Conservation (phyloP, 2,888 invertebrate species). For the Drosophila limbata region DNA sequence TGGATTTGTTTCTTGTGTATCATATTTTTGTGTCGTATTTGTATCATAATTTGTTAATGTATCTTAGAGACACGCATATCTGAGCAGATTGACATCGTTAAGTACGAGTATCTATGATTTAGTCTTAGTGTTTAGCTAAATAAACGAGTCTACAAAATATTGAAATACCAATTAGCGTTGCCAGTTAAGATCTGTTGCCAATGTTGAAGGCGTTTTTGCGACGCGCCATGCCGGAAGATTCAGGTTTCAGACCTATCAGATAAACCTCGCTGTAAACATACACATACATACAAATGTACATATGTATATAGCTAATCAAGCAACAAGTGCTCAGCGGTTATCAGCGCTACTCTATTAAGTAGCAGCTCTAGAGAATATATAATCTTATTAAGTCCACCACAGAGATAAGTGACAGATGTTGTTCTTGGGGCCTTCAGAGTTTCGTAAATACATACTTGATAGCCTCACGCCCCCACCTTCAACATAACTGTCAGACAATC, state of each 20-base stretch:
- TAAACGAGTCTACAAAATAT: constrained; percentile 3
- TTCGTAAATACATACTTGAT: constrained; percentile 13
- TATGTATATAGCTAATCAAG: constrained; percentile 33
- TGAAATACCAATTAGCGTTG: constrained; percentile 18
- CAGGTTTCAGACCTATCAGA: constrained; percentile 23
- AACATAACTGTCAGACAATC: constrained; percentile 11
- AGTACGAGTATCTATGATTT: constrained; percentile 49
- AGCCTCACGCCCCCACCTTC: constrained; percentile 12
- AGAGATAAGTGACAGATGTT: constrained; percentile 32
- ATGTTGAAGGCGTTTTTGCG: background rate
- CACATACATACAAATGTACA: no score
- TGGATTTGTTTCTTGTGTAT: constrained; percentile 38
- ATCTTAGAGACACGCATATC: constrained; percentile 19
- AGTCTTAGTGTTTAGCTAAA: constrained; percentile 14
- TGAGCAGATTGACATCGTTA: constrained; percentile 24
- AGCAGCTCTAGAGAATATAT: constrained; percentile 28
- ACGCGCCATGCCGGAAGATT: constrained; percentile 24
- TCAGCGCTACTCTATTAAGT: constrained; percentile 37
- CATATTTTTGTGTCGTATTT: constrained; percentile 17
- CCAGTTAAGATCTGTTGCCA: background rate
- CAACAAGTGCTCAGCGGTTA: constrained; percentile 33
- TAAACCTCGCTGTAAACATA: constrained; percentile 27
- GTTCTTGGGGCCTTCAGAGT: constrained; percentile 2
- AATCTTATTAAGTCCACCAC: constrained; percentile 18
- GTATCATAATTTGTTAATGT: constrained; percentile 23